Evolutionary conservation across 2,888 invertebrate species (phyloP).

Genomic region (Neocrepidodera transversa): DNA sequence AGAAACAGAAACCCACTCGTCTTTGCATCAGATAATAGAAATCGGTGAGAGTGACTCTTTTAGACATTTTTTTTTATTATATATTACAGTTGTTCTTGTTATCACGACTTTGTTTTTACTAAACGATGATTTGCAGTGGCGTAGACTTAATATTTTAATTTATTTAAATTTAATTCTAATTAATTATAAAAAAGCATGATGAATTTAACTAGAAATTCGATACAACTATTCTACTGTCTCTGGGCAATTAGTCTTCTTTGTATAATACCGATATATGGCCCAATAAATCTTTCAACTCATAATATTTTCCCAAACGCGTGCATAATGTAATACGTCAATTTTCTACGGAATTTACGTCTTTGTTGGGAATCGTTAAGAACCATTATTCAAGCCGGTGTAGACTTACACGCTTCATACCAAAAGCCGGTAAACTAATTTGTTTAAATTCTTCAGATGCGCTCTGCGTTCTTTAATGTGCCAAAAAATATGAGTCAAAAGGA

Average conservation of each 20-base stretch:
- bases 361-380: neutral
- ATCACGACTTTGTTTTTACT: slow-evolving; percentile 8
- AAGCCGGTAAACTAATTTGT: neutral
- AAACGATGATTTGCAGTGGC: neutral
- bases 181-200: neutral
- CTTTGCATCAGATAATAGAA: slow-evolving; percentile 46
- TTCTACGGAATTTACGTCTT: slow-evolving; percentile 6
- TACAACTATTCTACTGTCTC: neutral
- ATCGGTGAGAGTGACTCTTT: slow-evolving; percentile 31
- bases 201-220: neutral
- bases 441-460: no score
- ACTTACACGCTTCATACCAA: neutral
- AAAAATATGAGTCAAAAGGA: no score
- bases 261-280: neutral
- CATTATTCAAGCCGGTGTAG: neutral
- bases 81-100: slow-evolving; percentile 14
- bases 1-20: slow-evolving; percentile 40
- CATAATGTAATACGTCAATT: slow-evolving; percentile 7
- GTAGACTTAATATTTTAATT: no score
- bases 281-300: slow-evolving; percentile 3
- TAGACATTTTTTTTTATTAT: slow-evolving; percentile 8
- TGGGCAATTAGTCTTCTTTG: neutral
- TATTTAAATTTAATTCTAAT: neutral
- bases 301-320: slow-evolving; percentile 7
- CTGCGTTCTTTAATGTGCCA: no score